These are phyloP conservation scores for Sarcophilus harrisii DNA, from an alignment of 2,797 vertebrate species.

Conservation along the genomic window DNA sequence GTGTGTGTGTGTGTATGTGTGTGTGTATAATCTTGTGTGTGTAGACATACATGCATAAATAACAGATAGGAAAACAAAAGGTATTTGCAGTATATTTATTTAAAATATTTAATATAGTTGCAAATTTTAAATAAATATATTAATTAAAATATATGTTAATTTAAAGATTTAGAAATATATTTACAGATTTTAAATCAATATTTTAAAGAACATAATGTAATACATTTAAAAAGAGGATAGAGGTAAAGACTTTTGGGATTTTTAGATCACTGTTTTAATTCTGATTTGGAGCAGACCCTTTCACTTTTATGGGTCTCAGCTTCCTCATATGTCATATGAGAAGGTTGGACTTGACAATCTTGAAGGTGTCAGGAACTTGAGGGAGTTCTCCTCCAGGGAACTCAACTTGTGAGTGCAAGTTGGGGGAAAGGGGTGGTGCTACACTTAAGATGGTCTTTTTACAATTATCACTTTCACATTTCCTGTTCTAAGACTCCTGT, in stretches of 20 bases:
- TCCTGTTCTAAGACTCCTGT: background rate
- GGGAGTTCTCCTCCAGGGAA: background rate
- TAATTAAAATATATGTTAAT: background rate
- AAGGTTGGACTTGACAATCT: background rate
- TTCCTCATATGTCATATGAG: background rate
- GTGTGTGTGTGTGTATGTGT: too few species aligned
- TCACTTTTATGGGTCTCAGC: background rate
- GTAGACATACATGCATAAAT: background rate
- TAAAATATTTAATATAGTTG: background rate
- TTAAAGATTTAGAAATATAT: background rate
- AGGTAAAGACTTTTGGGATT: background rate
- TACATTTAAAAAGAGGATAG: background rate
- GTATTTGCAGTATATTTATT: background rate
- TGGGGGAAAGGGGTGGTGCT: background rate
- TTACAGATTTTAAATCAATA: background rate
- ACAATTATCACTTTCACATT: background rate
- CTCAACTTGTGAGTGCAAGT: background rate
- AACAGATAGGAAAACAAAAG: background rate
- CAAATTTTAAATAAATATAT: background rate
- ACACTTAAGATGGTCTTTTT: background rate
- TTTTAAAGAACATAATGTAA: background rate
- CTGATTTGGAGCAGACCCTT: background rate
- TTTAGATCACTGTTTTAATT: background rate
- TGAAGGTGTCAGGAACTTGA: background rate
- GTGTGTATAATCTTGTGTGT: too few species aligned